phyloP scores from a whole-genome alignment of 2,113 vertebrate species.

The Siniperca knerii region DNA sequence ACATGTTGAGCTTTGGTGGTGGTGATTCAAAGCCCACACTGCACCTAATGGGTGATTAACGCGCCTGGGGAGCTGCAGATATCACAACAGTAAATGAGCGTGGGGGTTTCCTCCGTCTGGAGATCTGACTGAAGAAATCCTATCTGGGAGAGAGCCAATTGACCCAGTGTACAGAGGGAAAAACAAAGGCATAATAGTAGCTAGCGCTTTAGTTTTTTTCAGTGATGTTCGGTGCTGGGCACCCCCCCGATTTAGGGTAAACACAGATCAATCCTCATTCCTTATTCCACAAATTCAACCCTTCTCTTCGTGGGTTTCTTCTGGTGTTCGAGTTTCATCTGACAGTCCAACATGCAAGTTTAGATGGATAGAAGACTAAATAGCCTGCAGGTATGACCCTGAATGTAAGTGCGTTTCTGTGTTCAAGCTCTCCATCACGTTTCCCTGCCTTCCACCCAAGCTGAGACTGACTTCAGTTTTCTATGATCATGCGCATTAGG shows the following conservation, averaged over 20 bases:
- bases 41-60: constrained; percentile 57
- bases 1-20: constrained; percentile 12
- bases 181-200: constrained; percentile 3
- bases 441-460: not conserved
- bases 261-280: not conserved
- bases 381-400: constrained; percentile 31
- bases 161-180: constrained; percentile 15
- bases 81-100: constrained; percentile 44
- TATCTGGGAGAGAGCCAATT: constrained; percentile 18
- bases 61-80: constrained; percentile 17
- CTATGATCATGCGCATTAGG: not conserved
- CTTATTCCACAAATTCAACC: not conserved
- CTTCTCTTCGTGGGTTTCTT: not conserved
- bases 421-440: not conserved
- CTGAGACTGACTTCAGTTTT: constrained; percentile 10
- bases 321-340: constrained; percentile 23
- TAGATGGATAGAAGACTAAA: constrained; percentile 2
- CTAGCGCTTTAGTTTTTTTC: not conserved
- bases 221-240: not conserved
- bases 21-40: constrained; percentile 45
- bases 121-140: constrained; percentile 38
- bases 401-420: constrained; percentile 32
- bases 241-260: not conserved
- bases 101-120: constrained; percentile 18
- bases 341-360: constrained; percentile 2